phyloP scores from a whole-genome alignment of 2,113 vertebrate genomes.

The Perca flavescens region DNA sequence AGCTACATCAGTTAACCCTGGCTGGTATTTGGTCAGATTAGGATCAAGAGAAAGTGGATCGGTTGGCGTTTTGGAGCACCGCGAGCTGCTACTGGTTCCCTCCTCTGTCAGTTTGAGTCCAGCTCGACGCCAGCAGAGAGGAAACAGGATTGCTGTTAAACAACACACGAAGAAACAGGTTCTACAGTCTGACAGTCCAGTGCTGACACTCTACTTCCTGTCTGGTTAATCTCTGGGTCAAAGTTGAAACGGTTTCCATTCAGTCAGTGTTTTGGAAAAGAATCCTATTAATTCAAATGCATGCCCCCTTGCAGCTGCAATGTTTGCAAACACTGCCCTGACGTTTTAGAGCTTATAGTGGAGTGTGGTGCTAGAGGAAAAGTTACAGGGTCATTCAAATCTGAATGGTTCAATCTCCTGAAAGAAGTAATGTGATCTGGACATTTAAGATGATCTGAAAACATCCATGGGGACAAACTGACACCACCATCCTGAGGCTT shows the following conservation, averaged over 20 bases:
- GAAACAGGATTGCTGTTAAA: constrained; percentile 28
- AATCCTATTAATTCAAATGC: background rate
- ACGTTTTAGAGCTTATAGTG: background rate
- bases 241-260: background rate
- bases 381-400: background rate
- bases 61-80: constrained; percentile 24
- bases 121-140: constrained; percentile 51
- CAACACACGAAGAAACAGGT: constrained; percentile 4
- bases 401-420: background rate
- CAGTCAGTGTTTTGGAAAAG: background rate
- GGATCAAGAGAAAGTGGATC: constrained; percentile 26
- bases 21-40: constrained; percentile 41
- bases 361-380: background rate
- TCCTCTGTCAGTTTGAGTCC: constrained; percentile 46
- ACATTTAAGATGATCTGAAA: background rate
- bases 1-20: constrained; percentile 35
- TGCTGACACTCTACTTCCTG: constrained; percentile 1
- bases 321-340: background rate
- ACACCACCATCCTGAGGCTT: background rate
- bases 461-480: background rate
- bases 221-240: background rate
- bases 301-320: background rate
- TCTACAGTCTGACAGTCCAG: constrained; percentile 13
- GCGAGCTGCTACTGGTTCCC: constrained; percentile 51
- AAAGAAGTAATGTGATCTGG: background rate